These are phyloP conservation scores for Lucinisca nassula DNA, from an alignment of 2,888 invertebrate genomes.

Conservation along the genomic window DNA sequence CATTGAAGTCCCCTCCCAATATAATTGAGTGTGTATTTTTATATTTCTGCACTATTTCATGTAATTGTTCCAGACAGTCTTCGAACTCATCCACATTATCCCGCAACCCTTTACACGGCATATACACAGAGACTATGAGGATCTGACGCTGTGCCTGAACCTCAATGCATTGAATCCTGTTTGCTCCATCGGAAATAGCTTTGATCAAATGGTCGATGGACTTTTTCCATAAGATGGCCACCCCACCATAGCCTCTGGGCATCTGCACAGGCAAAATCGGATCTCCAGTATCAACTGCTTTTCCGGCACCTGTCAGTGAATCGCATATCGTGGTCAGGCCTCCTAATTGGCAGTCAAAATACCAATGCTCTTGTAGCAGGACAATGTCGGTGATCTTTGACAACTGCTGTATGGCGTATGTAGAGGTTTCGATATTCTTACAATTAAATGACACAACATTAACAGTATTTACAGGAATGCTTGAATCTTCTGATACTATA, in stretches of 20 bases:
- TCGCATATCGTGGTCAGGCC: neutral
- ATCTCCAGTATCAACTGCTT: constrained; percentile 15
- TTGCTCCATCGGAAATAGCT: neutral
- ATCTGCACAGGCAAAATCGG: constrained; percentile 24
- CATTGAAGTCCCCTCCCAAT: constrained; percentile 37
- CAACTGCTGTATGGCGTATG: constrained; percentile 8
- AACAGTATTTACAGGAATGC: neutral
- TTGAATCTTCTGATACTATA: neutral
- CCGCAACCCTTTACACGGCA: constrained; percentile 13
- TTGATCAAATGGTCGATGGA: constrained; percentile 21
- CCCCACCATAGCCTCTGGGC: constrained; percentile 26
- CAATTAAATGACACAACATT: constrained; percentile 16
- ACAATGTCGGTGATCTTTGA: constrained; percentile 6
- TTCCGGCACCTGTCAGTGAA: neutral
- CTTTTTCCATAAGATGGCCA: constrained; percentile 29
- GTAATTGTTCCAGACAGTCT: constrained; percentile 14
- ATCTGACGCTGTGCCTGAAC: neutral
- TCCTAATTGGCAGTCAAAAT: constrained; percentile 6
- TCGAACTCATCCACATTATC: neutral
- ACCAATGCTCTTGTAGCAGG: constrained; percentile 28
- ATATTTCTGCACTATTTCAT: constrained; percentile 23
- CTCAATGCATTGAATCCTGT: constrained; percentile 33
- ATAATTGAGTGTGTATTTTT: neutral
- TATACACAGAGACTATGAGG: constrained; percentile 16
- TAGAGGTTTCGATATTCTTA: constrained; percentile 19